Base-by-base conservation (phyloP, 2,113 vertebrate genomes). In the Beaufortia kweichowensis region DNA sequence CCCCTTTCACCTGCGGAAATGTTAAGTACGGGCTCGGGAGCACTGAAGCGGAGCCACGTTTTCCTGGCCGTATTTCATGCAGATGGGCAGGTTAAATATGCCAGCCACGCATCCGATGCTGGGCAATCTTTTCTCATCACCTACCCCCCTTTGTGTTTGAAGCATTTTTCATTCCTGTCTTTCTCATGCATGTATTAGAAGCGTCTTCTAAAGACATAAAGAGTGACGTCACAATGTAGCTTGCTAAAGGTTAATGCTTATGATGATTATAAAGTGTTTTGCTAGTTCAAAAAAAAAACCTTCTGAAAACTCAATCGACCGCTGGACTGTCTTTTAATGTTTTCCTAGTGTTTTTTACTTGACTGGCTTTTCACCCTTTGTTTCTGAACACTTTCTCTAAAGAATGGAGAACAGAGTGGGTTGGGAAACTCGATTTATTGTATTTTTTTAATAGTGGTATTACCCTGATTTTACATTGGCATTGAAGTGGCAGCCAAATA, bases 261-360 rank as follows among this genome's bases (percentile, higher is more conserved):
- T 79, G 82, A 85, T 88, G 87, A 89, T 83, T 86, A 85, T 88
- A 89, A 88, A 91, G 86, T 87, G 87, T 89, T 88, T 87, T 78
- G 82, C 83, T 86, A 81, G 89, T 88, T 85, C 81, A 67, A 78
- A 84, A 82, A 67, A 83, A 77, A 84, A 83, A 87, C 84, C 85
- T 87, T 80, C 85, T 83, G 87, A 87, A 89, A 87, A 88, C 87
- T 79, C 85, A 83, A 88, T 89, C 66, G 69, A 28, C 79, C 77
- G 55, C 60, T 57, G 59, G 82, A 70, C 66, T 7, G 33, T 2
- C 9, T 9, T 35, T 35, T 35, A 4, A 12, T 23, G 14, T 53
- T 35, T 75, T 80, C n/a, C n/a, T n/a, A n/a, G n/a, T 69, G 66
- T 26, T 39, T 43, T 17, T 48, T 46, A 6, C 46, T 31, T 17